Evolutionary conservation across 2,888 invertebrate genomes (phyloP).

Genomic region (Petrolisthes manimaculis): DNA sequence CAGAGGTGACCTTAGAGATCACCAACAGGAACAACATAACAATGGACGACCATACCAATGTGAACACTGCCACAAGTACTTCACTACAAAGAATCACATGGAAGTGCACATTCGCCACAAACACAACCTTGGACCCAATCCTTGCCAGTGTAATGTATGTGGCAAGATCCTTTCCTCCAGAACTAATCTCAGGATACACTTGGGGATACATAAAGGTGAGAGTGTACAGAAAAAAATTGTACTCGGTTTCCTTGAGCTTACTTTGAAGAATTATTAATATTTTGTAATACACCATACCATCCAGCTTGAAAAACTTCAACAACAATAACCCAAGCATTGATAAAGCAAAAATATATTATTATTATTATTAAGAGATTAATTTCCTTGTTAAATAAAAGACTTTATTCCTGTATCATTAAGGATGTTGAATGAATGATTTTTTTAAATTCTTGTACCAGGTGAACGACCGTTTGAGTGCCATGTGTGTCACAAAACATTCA

Average conservation of each 20-base stretch:
- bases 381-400: too few relatives aligned
- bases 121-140: conserved; percentile 56
- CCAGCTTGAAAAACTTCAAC: not conserved
- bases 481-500: conserved; percentile 61
- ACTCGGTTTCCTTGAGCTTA: too few relatives aligned
- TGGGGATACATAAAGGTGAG: conserved; percentile 62
- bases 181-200: conserved; percentile 59
- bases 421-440: not conserved
- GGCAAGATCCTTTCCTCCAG: conserved; percentile 60
- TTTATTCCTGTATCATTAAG: not conserved
- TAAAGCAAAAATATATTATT: too few relatives aligned
- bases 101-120: conserved; percentile 58
- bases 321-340: not conserved
- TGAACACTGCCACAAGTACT: conserved; percentile 55
- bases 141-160: conserved; percentile 59
- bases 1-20: conserved; percentile 45
- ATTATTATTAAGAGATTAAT: not conserved
- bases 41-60: conserved; percentile 63
- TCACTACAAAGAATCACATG: conserved; percentile 60
- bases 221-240: too few relatives aligned
- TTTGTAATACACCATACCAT: too few relatives aligned
- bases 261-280: too few relatives aligned
- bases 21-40: conserved; percentile 44
- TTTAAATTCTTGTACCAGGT: conserved; percentile 32
- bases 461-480: conserved; percentile 60